Evolutionary conservation across 1,140 invertebrate genomes (phyloP).

Genomic region (Anadara kagoshimensis): DNA sequence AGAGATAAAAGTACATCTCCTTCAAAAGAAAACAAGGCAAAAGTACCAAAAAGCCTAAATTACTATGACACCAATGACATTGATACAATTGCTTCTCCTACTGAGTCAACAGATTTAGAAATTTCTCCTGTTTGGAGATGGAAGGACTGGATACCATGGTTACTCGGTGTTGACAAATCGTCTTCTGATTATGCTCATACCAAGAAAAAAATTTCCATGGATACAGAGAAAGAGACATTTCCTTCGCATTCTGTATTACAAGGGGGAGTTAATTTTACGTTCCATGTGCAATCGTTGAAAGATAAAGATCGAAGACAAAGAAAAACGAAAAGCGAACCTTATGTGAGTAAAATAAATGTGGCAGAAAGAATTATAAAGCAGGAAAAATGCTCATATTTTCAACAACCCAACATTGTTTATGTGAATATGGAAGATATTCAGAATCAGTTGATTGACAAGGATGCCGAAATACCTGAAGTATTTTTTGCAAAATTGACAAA

Average conservation of each 20-base stretch:
- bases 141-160: constrained; percentile 32
- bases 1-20: background rate
- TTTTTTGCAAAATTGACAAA: constrained; percentile 63
- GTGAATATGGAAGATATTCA: constrained; percentile 57
- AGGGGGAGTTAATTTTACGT: constrained; percentile 19
- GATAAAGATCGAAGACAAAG: too few species aligned
- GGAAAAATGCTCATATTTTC: too few species aligned
- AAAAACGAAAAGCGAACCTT: too few species aligned
- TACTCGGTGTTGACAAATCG: constrained; percentile 17
- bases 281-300: too few species aligned
- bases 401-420: constrained; percentile 62
- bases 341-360: too few species aligned
- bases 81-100: background rate
- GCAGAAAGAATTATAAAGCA: too few species aligned
- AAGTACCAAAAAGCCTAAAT: background rate
- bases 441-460: constrained; percentile 43
- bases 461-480: constrained; percentile 42
- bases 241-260: background rate
- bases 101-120: background rate
- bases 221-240: too few species aligned
- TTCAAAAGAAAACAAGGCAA: background rate
- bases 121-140: constrained; percentile 21
- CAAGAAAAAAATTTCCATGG: too few species aligned
- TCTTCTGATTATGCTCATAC: too few species aligned
- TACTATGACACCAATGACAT: background rate